Evolutionary conservation across 35 echinoderm and acorn worm species (phyloP).

Genomic region (Hemicentrotus pulcherrimus): DNA sequence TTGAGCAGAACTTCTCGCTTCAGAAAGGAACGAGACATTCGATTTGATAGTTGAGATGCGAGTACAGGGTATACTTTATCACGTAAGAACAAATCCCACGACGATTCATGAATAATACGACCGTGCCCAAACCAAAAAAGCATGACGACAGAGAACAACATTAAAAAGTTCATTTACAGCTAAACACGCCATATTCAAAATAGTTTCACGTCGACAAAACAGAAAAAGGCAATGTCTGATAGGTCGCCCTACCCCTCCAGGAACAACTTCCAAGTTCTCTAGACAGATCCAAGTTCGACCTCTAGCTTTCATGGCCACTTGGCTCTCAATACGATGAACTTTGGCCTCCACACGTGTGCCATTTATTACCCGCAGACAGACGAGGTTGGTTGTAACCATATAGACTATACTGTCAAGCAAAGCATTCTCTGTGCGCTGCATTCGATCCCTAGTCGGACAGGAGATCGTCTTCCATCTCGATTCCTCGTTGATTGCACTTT

Average conservation of each 20-base stretch:
- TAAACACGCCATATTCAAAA: neutral
- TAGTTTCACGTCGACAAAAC: neutral
- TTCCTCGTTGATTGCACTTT: neutral
- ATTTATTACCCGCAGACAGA: constrained; percentile 31
- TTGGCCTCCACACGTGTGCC: constrained; percentile 29
- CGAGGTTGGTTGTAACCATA: neutral
- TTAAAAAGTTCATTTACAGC: neutral
- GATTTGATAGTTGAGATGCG: too few relatives aligned
- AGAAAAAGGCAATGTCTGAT: neutral
- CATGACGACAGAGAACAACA: neutral
- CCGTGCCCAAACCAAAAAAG: neutral
- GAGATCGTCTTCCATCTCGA: neutral
- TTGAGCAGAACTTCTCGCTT: too few relatives aligned
- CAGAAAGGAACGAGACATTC: too few relatives aligned
- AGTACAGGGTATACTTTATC: neutral
- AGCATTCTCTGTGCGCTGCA: neutral
- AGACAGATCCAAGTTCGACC: neutral
- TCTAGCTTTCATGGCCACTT: constrained; percentile 12
- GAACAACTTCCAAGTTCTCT: constrained; percentile 9
- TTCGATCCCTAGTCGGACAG: neutral
- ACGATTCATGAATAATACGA: neutral
- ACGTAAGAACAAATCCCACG: neutral
- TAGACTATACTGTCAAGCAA: neutral
- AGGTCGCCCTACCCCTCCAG: neutral
- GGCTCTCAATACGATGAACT: neutral